These are phyloP conservation scores for Tapera naevia DNA, from an alignment of 2,797 vertebrate genomes.

Conservation along the genomic window DNA sequence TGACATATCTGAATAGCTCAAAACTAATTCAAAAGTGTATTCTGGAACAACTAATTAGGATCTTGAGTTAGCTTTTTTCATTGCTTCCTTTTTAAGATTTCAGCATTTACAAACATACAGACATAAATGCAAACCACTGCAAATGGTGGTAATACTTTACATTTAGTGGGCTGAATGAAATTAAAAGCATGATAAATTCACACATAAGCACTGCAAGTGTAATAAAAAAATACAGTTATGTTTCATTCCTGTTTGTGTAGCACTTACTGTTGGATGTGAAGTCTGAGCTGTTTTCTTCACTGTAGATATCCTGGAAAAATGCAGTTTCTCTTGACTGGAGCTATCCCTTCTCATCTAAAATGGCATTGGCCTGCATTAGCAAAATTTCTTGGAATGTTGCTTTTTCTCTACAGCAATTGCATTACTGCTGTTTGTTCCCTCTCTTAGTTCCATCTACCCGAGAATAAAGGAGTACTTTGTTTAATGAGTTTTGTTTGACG, in stretches of 20 bases:
- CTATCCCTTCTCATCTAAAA: constrained; percentile 33
- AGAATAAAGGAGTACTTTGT: constrained; percentile 75
- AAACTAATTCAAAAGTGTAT: background rate
- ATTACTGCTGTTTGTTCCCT: constrained; percentile 53
- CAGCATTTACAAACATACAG: background rate
- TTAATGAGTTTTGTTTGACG: constrained; percentile 45
- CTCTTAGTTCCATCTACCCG: constrained; percentile 50
- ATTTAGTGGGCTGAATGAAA: constrained; percentile 10
- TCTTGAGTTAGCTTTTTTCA: background rate
- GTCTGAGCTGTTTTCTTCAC: constrained; percentile 43
- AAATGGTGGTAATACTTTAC: background rate
- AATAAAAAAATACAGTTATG: background rate
- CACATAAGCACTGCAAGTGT: background rate
- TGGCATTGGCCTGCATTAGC: constrained; percentile 23
- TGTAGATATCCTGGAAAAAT: constrained; percentile 18
- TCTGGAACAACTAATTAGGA: background rate
- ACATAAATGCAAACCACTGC: background rate
- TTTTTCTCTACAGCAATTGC: constrained; percentile 43
- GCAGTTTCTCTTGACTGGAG: constrained; percentile 17
- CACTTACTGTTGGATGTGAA: constrained; percentile 31
- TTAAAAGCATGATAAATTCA: background rate
- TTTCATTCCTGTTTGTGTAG: background rate
- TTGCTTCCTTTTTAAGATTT: background rate
- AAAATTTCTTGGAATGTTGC: constrained; percentile 48
- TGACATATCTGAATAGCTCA: background rate